Percentiles rank a stretch among this genome's conserved stretches.
Evolutionary conservation across 2,113 vertebrate genomes (phyloP).

Genomic region (Psilopogon haemacephalus): DNA sequence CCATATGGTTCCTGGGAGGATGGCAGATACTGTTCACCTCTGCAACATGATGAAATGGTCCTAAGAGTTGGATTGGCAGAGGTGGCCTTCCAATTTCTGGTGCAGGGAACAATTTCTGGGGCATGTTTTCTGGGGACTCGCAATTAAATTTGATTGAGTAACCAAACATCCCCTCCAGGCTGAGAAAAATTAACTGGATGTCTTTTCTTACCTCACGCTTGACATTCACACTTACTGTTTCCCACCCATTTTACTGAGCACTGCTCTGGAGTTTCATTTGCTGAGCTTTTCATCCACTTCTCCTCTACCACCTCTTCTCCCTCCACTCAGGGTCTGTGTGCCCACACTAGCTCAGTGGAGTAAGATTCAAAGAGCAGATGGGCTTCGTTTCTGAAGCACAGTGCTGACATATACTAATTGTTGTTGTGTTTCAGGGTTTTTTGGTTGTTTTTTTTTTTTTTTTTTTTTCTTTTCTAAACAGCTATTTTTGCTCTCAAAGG

Average conservation of each 20-base stretch:
- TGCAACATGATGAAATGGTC: neutral
- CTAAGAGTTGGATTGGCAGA: neutral
- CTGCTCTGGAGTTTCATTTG: neutral
- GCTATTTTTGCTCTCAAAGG: neutral
- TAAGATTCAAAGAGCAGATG: neutral
- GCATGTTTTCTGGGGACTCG: neutral
- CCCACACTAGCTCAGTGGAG: neutral
- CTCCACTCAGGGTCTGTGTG: neutral
- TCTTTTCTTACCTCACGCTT: neutral
- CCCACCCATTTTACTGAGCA: neutral
- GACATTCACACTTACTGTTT: neutral
- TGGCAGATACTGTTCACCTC: neutral
- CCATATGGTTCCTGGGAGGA: conserved; percentile 12
- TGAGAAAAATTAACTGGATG: neutral
- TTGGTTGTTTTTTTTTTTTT: neutral
- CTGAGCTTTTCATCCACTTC: neutral
- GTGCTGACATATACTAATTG: neutral
- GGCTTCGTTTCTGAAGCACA: neutral
- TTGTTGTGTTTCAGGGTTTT: neutral
- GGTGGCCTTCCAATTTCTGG: neutral
- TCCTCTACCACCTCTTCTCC: neutral
- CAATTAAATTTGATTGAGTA: neutral
- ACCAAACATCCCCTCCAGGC: neutral
- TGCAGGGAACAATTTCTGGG: neutral
- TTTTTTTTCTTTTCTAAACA: neutral